Conservation (phyloP, 2,888 invertebrate species). For the Anthophora plumipes region DNA sequence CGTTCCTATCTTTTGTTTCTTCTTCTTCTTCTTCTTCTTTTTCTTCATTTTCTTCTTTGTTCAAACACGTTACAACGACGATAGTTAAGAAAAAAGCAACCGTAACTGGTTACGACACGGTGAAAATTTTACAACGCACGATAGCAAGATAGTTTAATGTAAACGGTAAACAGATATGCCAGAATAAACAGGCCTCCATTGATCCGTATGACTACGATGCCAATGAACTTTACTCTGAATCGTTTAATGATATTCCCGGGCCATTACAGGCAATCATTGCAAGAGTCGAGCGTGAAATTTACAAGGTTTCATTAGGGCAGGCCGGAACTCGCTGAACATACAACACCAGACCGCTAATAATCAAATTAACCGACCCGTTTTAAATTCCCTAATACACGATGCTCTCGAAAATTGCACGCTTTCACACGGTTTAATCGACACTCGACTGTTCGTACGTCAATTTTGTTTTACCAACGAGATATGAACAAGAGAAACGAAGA, state of each 20-base stretch:
- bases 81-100: too few relatives aligned
- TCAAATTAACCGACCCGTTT: slow-evolving; percentile 62
- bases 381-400: slow-evolving; percentile 56
- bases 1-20: too few relatives aligned
- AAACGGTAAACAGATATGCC: slow-evolving; percentile 39
- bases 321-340: slow-evolving; percentile 52
- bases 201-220: slow-evolving; percentile 41
- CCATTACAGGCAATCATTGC: slow-evolving; percentile 69
- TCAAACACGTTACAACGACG: neutral
- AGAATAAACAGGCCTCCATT: slow-evolving; percentile 39
- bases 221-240: slow-evolving; percentile 65
- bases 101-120: too few relatives aligned
- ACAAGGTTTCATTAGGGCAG: slow-evolving; percentile 61
- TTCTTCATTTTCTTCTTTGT: neutral
- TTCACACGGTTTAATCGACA: slow-evolving; percentile 22
- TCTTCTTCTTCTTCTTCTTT: neutral
- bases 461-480: neutral
- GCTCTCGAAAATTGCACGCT: slow-evolving; percentile 42
- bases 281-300: slow-evolving; percentile 72
- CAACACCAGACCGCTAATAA: slow-evolving; percentile 54
- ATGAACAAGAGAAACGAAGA: neutral
- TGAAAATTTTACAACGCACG: neutral
- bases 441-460: neutral
- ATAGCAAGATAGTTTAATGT: neutral
- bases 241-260: slow-evolving; percentile 70